phyloP scores from a whole-genome alignment of 2,113 vertebrate genomes.

The Saccopteryx leptura region DNA sequence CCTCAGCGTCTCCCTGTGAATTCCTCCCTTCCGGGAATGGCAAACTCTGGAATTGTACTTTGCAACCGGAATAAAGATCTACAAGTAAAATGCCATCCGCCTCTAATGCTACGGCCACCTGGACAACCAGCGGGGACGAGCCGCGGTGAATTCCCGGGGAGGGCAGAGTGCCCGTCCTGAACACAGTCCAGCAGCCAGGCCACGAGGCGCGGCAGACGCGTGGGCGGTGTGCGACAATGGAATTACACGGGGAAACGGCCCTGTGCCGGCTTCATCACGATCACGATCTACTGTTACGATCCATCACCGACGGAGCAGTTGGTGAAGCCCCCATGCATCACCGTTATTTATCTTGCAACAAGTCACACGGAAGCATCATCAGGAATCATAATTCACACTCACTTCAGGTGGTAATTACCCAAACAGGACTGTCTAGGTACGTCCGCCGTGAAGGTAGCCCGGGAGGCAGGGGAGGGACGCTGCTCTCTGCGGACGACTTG shows the following conservation, averaged over 20 bases:
- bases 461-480: not conserved
- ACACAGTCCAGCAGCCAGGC: conserved; percentile 79
- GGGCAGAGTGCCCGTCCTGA: conserved; percentile 70
- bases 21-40: not conserved
- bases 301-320: conserved; percentile 86
- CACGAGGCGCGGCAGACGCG: conserved; percentile 70
- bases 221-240: conserved; percentile 79
- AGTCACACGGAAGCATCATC: conserved; percentile 87
- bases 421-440: conserved; percentile 77
- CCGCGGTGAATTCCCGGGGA: conserved; percentile 61
- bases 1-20: not conserved
- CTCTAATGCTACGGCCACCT: conserved; percentile 66
- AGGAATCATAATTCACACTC: conserved; percentile 86
- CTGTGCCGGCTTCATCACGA: conserved; percentile 88
- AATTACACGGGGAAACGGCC: conserved; percentile 83
- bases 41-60: conserved; percentile 45
- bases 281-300: conserved; percentile 89
- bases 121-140: conserved; percentile 80
- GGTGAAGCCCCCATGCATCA: conserved; percentile 88
- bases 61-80: conserved; percentile 76
- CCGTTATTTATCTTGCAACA: conserved; percentile 88
- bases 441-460: conserved; percentile 73
- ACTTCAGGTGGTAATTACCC: conserved; percentile 85
- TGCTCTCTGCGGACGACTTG: not conserved
- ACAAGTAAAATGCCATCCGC: conserved; percentile 73